Evolutionary conservation across 2,888 invertebrate genomes (phyloP).

Genomic region (Augiades crinisus): DNA sequence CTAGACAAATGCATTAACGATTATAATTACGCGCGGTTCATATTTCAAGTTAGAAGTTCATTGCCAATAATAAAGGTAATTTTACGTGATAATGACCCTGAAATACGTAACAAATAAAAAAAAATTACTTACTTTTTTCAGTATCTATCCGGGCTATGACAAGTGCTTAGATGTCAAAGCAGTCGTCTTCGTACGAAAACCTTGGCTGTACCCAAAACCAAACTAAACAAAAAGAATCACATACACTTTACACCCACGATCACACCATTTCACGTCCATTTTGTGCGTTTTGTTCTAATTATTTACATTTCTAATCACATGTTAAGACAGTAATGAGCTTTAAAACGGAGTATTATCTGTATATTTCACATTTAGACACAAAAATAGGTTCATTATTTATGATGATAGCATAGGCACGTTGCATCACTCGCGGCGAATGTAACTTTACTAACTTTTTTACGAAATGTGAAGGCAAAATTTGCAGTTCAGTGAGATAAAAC

Average conservation of each 20-base stretch:
- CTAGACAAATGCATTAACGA: too few relatives aligned
- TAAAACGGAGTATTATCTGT: slow-evolving; percentile 31
- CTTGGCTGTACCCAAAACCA: slow-evolving; percentile 22
- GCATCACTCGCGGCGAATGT: slow-evolving; percentile 48
- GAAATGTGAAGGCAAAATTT: slow-evolving; percentile 32
- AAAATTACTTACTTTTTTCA: slow-evolving; percentile 34
- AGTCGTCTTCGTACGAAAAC: slow-evolving; percentile 20
- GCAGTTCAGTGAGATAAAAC: slow-evolving; percentile 36
- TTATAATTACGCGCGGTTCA: too few relatives aligned
- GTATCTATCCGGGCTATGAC: slow-evolving; percentile 31
- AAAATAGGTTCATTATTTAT: slow-evolving; percentile 40
- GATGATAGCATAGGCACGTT: slow-evolving; percentile 38
- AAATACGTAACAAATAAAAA: slow-evolving; percentile 23
- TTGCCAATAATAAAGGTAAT: too few relatives aligned
- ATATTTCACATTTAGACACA: slow-evolving; percentile 30
- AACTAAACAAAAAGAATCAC: slow-evolving; percentile 40
- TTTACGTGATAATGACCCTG: neutral
- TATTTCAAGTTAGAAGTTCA: too few relatives aligned
- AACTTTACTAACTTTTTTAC: slow-evolving; percentile 25
- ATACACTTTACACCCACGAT: slow-evolving; percentile 62
- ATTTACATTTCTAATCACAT: slow-evolving; percentile 72
- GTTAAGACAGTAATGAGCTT: slow-evolving; percentile 43
- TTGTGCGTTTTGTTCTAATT: slow-evolving; percentile 56
- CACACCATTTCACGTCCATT: slow-evolving; percentile 65
- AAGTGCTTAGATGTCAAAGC: slow-evolving; percentile 36